Conservation (phyloP, 2,888 invertebrate genomes). For the Anodontia alba region DNA sequence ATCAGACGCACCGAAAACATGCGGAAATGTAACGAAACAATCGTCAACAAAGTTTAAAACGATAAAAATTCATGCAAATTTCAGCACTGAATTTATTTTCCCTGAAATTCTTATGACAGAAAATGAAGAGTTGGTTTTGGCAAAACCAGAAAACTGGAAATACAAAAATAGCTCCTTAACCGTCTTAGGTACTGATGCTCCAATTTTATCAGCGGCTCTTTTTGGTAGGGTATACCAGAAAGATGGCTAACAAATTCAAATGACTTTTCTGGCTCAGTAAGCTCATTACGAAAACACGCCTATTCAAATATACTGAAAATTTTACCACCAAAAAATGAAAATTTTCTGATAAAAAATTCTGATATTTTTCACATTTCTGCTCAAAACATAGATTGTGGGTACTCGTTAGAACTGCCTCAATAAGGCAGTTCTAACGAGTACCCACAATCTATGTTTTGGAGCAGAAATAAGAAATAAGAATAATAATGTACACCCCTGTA, state of each 20-base stretch:
- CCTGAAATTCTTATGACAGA: constrained; percentile 66
- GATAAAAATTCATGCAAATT: constrained; percentile 55
- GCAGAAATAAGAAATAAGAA: too few relatives aligned
- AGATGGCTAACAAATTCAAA: background rate
- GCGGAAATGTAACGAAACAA: constrained; percentile 54
- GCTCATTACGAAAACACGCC: too few relatives aligned
- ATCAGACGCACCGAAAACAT: constrained; percentile 42
- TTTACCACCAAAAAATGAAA: too few relatives aligned
- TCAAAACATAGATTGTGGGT: too few relatives aligned
- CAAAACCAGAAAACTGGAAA: constrained; percentile 31
- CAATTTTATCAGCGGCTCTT: constrained; percentile 8
- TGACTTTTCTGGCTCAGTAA: too few relatives aligned
- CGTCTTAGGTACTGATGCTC: background rate
- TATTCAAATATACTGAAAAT: too few relatives aligned
- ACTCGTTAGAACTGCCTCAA: too few relatives aligned
- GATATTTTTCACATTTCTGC: too few relatives aligned
- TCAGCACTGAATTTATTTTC: constrained; percentile 62
- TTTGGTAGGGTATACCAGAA: constrained; percentile 1
- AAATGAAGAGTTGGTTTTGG: constrained; percentile 39
- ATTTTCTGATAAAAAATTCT: too few relatives aligned
- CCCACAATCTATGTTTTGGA: too few relatives aligned
- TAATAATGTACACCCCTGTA: too few relatives aligned
- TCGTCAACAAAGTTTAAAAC: constrained; percentile 56
- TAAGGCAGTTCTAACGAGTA: too few relatives aligned
- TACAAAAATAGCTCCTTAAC: constrained; percentile 34